These are phyloP conservation scores for Stercorarius parasiticus DNA, from an alignment of 2,113 vertebrate genomes.

Conservation along the genomic window DNA sequence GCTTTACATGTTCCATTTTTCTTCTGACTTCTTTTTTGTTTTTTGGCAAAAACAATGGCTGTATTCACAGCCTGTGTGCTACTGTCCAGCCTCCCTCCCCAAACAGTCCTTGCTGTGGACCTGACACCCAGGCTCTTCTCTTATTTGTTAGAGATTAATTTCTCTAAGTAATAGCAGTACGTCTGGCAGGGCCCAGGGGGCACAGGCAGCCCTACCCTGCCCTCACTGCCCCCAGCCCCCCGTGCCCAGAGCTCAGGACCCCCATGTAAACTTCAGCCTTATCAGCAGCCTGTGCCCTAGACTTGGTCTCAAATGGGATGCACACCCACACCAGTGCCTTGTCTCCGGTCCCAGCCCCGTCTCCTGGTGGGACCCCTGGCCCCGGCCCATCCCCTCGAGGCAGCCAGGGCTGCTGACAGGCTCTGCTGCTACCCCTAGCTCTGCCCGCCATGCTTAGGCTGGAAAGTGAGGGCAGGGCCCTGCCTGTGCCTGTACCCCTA, in stretches of 20 bases:
- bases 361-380: neutral
- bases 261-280: neutral
- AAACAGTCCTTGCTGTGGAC: neutral
- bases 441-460: neutral
- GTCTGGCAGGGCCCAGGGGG: neutral
- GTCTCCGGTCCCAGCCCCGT: accelerated
- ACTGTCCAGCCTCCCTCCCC: neutral
- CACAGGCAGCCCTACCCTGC: neutral
- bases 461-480: neutral
- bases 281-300: neutral
- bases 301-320: neutral
- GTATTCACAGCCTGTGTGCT: neutral
- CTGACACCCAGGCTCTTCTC: neutral
- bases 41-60: neutral
- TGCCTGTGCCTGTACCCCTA: accelerated
- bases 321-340: neutral
- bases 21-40: neutral
- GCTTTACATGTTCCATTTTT: neutral
- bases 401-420: neutral
- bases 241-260: neutral
- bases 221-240: accelerated
- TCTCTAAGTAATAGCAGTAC: neutral
- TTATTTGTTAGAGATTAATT: neutral
- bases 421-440: neutral
- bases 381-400: too few species aligned